A percentile compares a stretch with the other conserved stretches of the same genome.
Evolutionary conservation across 1,140 invertebrate genomes (phyloP).

Genomic region (Lanistes nyassanus): DNA sequence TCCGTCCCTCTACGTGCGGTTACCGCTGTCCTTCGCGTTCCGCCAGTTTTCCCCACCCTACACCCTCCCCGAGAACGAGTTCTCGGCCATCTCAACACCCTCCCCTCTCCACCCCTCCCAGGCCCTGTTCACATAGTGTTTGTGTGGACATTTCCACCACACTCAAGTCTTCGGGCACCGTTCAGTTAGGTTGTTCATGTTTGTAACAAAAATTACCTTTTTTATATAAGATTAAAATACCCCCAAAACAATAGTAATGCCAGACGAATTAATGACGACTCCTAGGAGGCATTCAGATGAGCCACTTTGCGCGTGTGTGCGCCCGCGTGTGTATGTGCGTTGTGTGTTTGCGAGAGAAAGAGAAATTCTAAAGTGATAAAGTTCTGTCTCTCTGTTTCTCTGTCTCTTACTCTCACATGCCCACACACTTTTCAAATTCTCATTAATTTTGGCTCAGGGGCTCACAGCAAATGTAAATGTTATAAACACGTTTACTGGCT

Average conservation of each 20-base stretch:
- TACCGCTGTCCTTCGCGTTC: too few species aligned
- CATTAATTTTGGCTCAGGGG: too few species aligned
- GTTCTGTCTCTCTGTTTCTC: background rate
- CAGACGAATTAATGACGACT: background rate
- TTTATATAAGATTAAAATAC: too few species aligned
- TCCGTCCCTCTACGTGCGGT: background rate
- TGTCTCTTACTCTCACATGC: conserved; percentile 9
- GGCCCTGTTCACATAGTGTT: too few species aligned
- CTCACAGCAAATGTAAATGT: too few species aligned
- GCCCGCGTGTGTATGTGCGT: background rate
- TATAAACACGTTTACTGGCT: too few species aligned
- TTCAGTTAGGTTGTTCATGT: too few species aligned
- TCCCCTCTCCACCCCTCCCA: background rate
- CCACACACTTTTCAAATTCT: background rate
- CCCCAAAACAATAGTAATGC: background rate
- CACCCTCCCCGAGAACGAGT: too few species aligned
- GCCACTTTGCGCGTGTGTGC: background rate
- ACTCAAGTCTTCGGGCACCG: too few species aligned
- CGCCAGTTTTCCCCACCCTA: background rate
- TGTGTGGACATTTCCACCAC: too few species aligned
- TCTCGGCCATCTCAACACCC: background rate
- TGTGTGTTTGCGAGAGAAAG: background rate
- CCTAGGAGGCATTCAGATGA: background rate
- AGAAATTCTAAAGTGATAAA: background rate
- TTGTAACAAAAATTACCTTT: too few species aligned